Percentiles rank a stretch among this genome's conserved stretches.
phyloP scores from a whole-genome alignment of 2,888 invertebrate species.

The Diarsia mendica region DNA sequence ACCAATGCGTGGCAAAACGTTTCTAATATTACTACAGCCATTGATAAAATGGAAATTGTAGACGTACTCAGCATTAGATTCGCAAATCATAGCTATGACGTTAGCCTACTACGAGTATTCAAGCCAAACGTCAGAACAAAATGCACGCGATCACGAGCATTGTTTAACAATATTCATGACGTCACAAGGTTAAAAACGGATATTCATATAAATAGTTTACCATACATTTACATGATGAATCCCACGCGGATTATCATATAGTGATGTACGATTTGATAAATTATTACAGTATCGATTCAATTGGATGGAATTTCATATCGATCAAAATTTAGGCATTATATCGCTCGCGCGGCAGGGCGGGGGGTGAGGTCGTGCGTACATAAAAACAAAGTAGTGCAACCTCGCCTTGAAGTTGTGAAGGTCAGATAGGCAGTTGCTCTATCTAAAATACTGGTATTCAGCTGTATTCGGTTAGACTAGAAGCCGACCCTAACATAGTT shows the following conservation, averaged over 20 bases:
- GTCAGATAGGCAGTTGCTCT: no score
- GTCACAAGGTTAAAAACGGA: constrained; percentile 34
- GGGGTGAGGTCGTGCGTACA: no score
- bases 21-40: neutral
- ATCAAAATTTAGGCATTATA: no score
- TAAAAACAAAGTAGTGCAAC: no score
- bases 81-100: constrained; percentile 29
- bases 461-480: no score
- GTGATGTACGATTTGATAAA: neutral
- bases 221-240: constrained; percentile 34
- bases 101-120: constrained; percentile 2
- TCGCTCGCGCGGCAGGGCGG: no score
- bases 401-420: no score
- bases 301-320: neutral
- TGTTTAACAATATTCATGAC: constrained; percentile 37
- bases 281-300: neutral
- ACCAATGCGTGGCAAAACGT: neutral
- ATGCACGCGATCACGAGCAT: constrained; percentile 37
- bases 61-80: neutral
- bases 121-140: constrained; percentile 10
- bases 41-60: constrained; percentile 5
- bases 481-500: no score
- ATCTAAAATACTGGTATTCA: no score
- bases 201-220: constrained; percentile 40
- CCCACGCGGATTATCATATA: constrained; percentile 25